Base-by-base conservation (phyloP, 2,888 invertebrate species). In the Drosophila percnosoma region DNA sequence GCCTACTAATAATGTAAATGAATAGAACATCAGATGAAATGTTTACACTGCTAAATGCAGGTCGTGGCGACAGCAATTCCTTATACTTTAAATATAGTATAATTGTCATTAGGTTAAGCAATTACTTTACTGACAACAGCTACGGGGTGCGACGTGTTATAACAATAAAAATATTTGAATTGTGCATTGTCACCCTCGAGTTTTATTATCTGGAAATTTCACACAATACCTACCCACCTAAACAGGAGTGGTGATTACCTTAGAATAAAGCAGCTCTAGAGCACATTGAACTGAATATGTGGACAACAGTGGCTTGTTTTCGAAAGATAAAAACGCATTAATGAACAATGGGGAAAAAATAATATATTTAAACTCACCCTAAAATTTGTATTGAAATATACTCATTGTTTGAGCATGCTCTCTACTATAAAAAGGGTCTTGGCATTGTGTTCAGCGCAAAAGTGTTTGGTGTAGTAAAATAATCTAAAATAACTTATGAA, bases 21-120 rank as follows among this genome's bases (percentile, higher is more conserved):
- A 31, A 38, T 29, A 7, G 15, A 54, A 33, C 52, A 27, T 24
- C 18, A 21, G 10, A 29, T 21, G 27, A 11, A 55, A 45, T 59
- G 53, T 59, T 69, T 70, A 49, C 38, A 8, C 54, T 55, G 5
- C 40, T 18, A 7, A 24, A 24, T 18, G 42, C 7, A 59, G 55
- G 38, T 80, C 80, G 81, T 80, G 75, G 72, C 59, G 72, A 77
- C 78, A 80, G 83, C 76, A 88, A 83, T 81, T 79, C 71, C 77
- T 76, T 82, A 73, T 80, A 82, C 79, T 89, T 87, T 69, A 78
- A 79, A 79, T 61, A 83, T 84, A 84, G 82, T 83, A 82, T 83
- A 90, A 90, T 90, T 90, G 89, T 91, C 89, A 89, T 87, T 86
- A 90, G 85, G 87, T 90, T 89, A 88, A 89, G 85, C 85, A 88